Base-by-base conservation (phyloP, 2,888 invertebrate genomes). In the Iphiclides podalirius region DNA sequence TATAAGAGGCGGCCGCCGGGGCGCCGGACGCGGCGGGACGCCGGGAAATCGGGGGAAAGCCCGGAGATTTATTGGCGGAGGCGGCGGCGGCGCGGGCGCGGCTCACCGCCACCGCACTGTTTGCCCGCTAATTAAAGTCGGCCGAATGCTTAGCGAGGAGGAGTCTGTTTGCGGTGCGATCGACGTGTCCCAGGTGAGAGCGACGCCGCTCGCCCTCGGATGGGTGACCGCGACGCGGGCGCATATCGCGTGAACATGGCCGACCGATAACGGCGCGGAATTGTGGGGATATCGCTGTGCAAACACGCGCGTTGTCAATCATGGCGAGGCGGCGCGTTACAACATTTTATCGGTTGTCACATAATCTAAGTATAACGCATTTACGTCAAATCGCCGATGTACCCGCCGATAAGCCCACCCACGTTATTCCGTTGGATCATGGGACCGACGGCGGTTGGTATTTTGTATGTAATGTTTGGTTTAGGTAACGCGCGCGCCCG, bases 111-210 rank as follows among this genome's bases (percentile, higher is more conserved):
- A 58, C 67, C 60, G 62, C 47, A 59, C 66, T 85, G 85, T 86
- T 87, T 87, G 86, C 78, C 79, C 81, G 83, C 71, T 86, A 85
- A 85, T 87, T 87, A 86, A 84, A 86, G 81, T 82, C 75, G 72
- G 76, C 80, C 74, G 79, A 84, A 79, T 85, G 83, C 74, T 86
- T 85, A 84, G 79, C 77, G 66, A 85, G 84, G 86, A 87, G 78
- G 82, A 86, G 83, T 86, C 81, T 86, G 84, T 87, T 87, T 86
- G 87, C 82, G 76, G 77, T 79, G 75, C 79, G 85, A 86, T 87
- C 86, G 87, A 83, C 84, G 82, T 81, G 71, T 75, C 70, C 60
- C 76, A 83, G 80, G 81, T n/a, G n/a, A n/a, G n/a, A n/a, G n/a
- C n/a, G n/a, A n/a, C n/a, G n/a, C n/a, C n/a, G 28, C 14, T 15